Base-by-base conservation (phyloP, 2,888 invertebrate genomes). In the Epistrophe grossulariae region DNA sequence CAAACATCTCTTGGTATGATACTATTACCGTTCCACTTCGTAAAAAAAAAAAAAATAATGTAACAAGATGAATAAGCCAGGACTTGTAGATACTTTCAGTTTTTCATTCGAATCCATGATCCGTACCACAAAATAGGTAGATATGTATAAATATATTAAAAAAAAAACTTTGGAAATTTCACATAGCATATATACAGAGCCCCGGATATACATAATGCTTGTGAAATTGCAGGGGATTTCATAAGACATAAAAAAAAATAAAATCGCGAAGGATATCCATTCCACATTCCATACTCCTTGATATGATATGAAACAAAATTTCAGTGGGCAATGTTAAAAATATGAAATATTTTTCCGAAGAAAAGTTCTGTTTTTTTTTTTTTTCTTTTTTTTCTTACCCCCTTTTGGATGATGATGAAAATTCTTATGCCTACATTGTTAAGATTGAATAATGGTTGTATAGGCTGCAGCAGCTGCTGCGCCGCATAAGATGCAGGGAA, bases 51-150 rank as follows among this genome's bases (percentile, higher is more conserved):
- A 60, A 52, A 55, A 55, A 24, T 70, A 55, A 64, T 68, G 72
- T 83, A 45, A 73, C 78, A 57, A 68, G 78, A 78, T 72, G 72
- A 78, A 83, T 78, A 71, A 72, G 68, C 72, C 45, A 73, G 60
- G 62, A 73, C 71, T 79, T 84, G 48, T 64, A 60, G 64, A 71
- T 68, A 62, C 55, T 62, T 77, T 68, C 43, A 66, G 52, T 43
- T 66, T 66, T 84, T 77, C 52, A 60, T 84, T 68, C 28, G 57
- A 45, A 77, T 68, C 59, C 68, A 66, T 59, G 68, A 35, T 60
- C 59, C 57, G 50, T 77, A 31, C 52, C 76, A 24, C 71, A 73
- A 40, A 13, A 55, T 55, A 52, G 8, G 8, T 10, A 52, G 8
- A 2, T 10, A 59, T 13, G 11, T 40, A 40, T 11, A 43, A 1